phyloP scores from a whole-genome alignment of 2,888 invertebrate species.

The Drosophila kanekoi region DNA sequence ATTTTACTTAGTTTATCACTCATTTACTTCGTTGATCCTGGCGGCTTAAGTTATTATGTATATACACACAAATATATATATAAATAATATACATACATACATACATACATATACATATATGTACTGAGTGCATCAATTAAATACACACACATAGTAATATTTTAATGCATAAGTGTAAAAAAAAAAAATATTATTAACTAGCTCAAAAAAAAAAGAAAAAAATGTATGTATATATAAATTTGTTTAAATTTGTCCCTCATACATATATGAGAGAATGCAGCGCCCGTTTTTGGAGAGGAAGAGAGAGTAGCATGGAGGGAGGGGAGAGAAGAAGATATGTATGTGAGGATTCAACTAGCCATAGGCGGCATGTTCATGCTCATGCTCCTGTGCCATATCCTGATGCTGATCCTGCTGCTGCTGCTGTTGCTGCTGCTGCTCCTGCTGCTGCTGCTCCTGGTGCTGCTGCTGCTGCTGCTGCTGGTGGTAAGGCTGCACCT shows the following conservation, averaged over 20 bases:
- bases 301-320: background rate
- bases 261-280: conserved; percentile 35
- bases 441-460: conserved; percentile 18
- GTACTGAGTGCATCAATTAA: conserved; percentile 23
- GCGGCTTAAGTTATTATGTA: conserved; percentile 66
- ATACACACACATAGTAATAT: conserved; percentile 39
- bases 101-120: conserved; percentile 21
- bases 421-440: conserved; percentile 20
- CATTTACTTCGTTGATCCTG: conserved; percentile 84
- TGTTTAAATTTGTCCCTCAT: conserved; percentile 10
- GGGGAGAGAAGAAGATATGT: conserved; percentile 27
- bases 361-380: conserved; percentile 47
- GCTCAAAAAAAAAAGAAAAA: conserved; percentile 36
- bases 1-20: conserved; percentile 78
- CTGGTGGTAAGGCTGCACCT: conserved; percentile 45
- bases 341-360: conserved; percentile 44
- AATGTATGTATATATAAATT: conserved; percentile 21
- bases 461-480: conserved; percentile 37
- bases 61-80: conserved; percentile 44
- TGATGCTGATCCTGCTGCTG: conserved; percentile 43
- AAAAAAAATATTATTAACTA: conserved; percentile 55
- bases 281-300: conserved; percentile 21
- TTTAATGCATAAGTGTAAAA: conserved; percentile 35
- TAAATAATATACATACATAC: conserved; percentile 37
- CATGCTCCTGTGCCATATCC: conserved; percentile 42